Conservation (phyloP, 2,888 invertebrate species). For the Acanthosoma haemorrhoidale region DNA sequence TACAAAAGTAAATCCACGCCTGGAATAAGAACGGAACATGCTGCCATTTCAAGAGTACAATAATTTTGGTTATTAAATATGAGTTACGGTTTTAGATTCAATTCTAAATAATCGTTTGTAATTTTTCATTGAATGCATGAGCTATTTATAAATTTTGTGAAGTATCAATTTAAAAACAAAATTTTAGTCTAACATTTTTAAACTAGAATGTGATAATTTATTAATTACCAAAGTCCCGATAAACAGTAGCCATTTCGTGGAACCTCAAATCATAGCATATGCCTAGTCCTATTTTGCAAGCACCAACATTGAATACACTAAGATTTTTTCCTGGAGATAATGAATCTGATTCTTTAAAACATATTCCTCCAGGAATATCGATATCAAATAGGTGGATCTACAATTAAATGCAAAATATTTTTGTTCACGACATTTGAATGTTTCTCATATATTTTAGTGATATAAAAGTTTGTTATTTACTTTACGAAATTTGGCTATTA, state of each 20-base stretch:
- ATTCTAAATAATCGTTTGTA: neutral
- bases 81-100: neutral
- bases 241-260: constrained; percentile 67
- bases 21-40: constrained; percentile 42
- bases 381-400: constrained; percentile 94
- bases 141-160: too few relatives aligned
- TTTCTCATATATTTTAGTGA: too few relatives aligned
- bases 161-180: too few relatives aligned
- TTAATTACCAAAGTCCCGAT: constrained; percentile 42
- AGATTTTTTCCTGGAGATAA: constrained; percentile 69
- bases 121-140: neutral
- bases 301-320: constrained; percentile 65
- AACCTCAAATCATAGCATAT: constrained; percentile 95
- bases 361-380: constrained; percentile 86
- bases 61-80: too few relatives aligned
- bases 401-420: constrained; percentile 38
- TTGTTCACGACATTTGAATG: too few relatives aligned
- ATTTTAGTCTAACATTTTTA: too few relatives aligned
- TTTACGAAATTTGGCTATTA: constrained; percentile 80
- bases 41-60: too few relatives aligned
- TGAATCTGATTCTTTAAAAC: constrained; percentile 85
- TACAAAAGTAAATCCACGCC: constrained; percentile 83
- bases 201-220: too few relatives aligned
- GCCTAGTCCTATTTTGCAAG: constrained; percentile 77
- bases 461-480: too few relatives aligned